Conservation (phyloP, 2,888 invertebrate genomes). For the Candidula unifasciata region DNA sequence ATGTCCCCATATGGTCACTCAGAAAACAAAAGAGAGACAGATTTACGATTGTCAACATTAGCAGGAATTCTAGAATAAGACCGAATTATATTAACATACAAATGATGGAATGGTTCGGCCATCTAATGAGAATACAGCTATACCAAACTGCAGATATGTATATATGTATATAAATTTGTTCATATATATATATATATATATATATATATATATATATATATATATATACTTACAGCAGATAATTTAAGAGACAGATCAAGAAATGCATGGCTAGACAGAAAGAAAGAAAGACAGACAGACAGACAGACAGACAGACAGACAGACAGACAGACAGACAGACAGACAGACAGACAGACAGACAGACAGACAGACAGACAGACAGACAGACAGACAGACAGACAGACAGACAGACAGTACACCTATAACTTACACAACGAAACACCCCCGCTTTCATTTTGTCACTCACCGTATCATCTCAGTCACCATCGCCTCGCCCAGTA, state of each 20-base stretch:
- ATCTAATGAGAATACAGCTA: too few species aligned
- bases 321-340: not conserved
- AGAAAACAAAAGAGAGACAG: too few species aligned
- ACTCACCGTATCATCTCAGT: not conserved
- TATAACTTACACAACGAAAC: not conserved
- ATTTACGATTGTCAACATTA: too few species aligned
- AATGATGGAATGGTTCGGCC: too few species aligned
- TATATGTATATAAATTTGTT: too few species aligned
- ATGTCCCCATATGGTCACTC: too few species aligned
- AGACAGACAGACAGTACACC: not conserved
- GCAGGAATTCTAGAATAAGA: too few species aligned
- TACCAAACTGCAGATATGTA: too few species aligned
- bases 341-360: slow-evolving; percentile 18
- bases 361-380: not conserved
- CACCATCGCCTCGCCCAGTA: not conserved
- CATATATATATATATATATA: not conserved
- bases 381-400: not conserved
- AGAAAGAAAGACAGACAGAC: slow-evolving; percentile 29
- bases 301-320: slow-evolving; percentile 7
- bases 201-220: not conserved
- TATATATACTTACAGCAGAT: too few species aligned
- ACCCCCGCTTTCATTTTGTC: not conserved
- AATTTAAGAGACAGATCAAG: not conserved
- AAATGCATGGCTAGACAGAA: slow-evolving; percentile 24
- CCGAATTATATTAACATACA: too few species aligned